Evolutionary conservation across 30 jellyfish, hydroid and myxozoan species (phyloP), one percentile per base, ranked within the genome.

Genomic region (Aurelia sp.): DNA sequence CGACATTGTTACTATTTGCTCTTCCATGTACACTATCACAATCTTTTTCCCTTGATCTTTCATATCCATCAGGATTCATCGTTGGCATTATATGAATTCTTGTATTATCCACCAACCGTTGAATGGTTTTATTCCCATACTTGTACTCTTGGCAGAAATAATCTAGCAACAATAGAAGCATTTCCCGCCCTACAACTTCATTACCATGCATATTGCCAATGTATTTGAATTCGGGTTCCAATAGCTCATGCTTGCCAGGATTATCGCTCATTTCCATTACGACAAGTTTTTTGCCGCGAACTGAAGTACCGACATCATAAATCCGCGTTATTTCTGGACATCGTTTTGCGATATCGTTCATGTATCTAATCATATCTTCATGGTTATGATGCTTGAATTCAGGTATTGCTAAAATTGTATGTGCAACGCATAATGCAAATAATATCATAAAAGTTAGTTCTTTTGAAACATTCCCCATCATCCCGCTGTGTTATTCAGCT

Each of bases 41-140:
- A 51, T 90, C 98, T 0, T 87, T 80, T 59, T 75, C 98, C 16
- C 59, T 69, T 6, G 97, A 48, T 30, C 50, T 85, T 41, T 82
- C 97, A 78, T 90, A 96, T 10, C 99, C 99, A 87, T 96, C 99
- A 6, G 99, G 99, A 65, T 96, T 96, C 99, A 96, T 96, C 41
- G 96, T 52, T 19, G 98, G 98, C 98, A 96, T 52, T 12, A 96
- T 62, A 79, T 96, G 99, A 27, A 96, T 91, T 27, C 98, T 68
- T 7, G 97, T 96, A 53, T 61, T 85, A 27, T 89, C 74, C 48
- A 94, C 78, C 72, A 94, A 58, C 0, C 48, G 21, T 35, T 41
- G 73, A 21, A 89, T 76, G 22, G 87, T 59, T 59, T 64, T 62
- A 76, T 90, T 80, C 27, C 89, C 91, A 55, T 40, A 61, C 16